Evolutionary conservation across 2,888 invertebrate genomes (phyloP).

Genomic region (Odontocerum albicorne): DNA sequence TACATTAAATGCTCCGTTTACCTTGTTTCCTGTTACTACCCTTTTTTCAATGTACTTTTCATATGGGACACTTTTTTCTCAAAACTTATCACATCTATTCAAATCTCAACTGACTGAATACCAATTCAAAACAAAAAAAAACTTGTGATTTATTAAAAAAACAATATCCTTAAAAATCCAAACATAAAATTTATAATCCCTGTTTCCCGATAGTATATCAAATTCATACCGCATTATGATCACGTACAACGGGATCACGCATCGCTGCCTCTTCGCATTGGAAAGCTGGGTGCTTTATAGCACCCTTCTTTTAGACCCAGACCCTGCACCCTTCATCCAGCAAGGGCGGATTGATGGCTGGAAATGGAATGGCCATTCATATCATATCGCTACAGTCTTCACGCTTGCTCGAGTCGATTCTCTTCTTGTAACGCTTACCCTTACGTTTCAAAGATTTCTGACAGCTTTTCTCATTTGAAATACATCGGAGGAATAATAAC

Average conservation of each 20-base stretch:
- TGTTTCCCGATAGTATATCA: constrained; percentile 26
- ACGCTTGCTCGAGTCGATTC: constrained; percentile 29
- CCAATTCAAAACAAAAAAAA: too few relatives aligned
- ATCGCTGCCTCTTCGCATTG: constrained; percentile 35
- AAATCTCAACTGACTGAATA: too few relatives aligned
- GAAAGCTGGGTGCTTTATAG: constrained; percentile 33
- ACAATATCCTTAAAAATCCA: background rate
- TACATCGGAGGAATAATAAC: too few relatives aligned
- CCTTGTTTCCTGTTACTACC: too few relatives aligned
- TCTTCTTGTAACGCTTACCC: background rate
- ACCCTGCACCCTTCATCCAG: background rate
- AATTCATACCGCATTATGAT: constrained; percentile 37
- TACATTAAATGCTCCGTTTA: too few relatives aligned
- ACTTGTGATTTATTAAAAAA: background rate
- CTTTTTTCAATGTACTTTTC: too few relatives aligned
- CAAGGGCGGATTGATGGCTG: constrained; percentile 35
- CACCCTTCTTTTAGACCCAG: constrained; percentile 12
- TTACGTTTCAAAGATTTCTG: too few relatives aligned
- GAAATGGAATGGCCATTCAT: constrained; percentile 36
- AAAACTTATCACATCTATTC: too few relatives aligned
- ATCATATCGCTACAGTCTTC: constrained; percentile 35
- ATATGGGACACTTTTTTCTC: too few relatives aligned
- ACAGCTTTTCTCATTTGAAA: too few relatives aligned
- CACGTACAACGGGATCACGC: constrained; percentile 36
- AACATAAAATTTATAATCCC: background rate